Base-by-base conservation (phyloP, 1,140 invertebrate genomes). In the Monochamus saltuarius region DNA sequence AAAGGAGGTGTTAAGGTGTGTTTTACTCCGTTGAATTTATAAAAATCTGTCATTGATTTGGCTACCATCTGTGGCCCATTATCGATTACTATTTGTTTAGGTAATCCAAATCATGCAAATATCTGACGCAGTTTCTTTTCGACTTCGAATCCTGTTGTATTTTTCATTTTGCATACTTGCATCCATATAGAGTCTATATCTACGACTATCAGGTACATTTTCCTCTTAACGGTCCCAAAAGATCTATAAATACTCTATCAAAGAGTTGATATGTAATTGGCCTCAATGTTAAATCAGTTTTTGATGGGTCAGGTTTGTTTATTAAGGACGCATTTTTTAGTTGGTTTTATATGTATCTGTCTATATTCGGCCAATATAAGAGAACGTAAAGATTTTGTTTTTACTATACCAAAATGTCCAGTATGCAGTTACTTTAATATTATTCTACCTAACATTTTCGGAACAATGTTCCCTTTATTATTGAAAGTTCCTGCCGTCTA, bases 191-290 rank as follows among this genome's bases (percentile, higher is more conserved):
- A 47, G 50, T 64, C 65, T 1, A 69, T 46, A 59, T 74, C 70
- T 1, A 70, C 38, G n/a, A 74, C 8, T 14, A 74, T 62, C 8
- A 74, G 35, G 61, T 62, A 73, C 35, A 58, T 57, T 50, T 54
- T 38, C 47, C 38, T 29, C 22, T 46, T 13, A 62, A 43, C 13
- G 69, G 71, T 1, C 69, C 69, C 1, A 67, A 54, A 60, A 67
- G 74, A 61, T 77, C 73, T 1, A 70, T 53, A 51, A 75, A 67
- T 4, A 77, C 43, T 49, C 70, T 50, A 7, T 66, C 37, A 38
- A 54, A 66, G 45, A 38, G 51, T 17, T 38, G 22, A 13, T 14
- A 35, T 14, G 59, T 13, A 4, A 45, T 1, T 9, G 56, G 13
- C 59, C 52, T 56, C 10, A 39, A 29, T 38, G 11, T 13, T 46